Base-by-base conservation (phyloP, 2,888 invertebrate species). In the Cremastobaeus sp. region DNA sequence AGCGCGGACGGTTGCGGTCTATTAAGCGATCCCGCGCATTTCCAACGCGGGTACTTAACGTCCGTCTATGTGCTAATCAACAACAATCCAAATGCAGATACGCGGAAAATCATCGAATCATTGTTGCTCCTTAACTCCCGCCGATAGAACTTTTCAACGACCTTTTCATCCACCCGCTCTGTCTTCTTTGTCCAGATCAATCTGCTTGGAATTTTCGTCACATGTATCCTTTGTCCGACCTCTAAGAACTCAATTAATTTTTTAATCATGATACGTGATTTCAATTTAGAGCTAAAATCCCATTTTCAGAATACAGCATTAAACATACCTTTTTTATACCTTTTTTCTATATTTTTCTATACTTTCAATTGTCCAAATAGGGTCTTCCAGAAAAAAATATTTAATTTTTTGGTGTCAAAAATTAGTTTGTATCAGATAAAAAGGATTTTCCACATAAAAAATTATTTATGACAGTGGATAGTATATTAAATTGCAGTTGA, bases 61-160 rank as follows among this genome's bases (percentile, higher is more conserved):
- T 71, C 68, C 62, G 72, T 74, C 76, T 69, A 48, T 72, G 66
- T 59, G 57, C 77, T 76, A 76, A 77, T 78, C 76, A 77, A 76
- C 71, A 65, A 71, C 50, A 72, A 72, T 76, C 71, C 60, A 55
- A 68, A 74, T 64, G 69, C 72, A 73, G 68, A 76, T 48, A 70
- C 57, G 69, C 71, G 60, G 55, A 66, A 72, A 66, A 48, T 54
- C 60, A 62, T 68, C 39, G 64, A 48, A 45, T 69, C 55, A 34
- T 70, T 45, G 54, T 66, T 60, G 55, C 32, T 54, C 39, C 43
- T 52, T 48, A 37, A 57, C 45, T 55, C 39, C 37, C 39, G 47
- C 11, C 55, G 32, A 47, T 39, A 30, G 21, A 15, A 54, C 47
- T 52, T 30, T 18, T 20, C 15, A 45, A 12, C 30, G 14, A 32